Evolutionary conservation across 2,888 invertebrate genomes (phyloP), one percentile per base, ranked within the genome.

Genomic region (Cyclophora punctaria): DNA sequence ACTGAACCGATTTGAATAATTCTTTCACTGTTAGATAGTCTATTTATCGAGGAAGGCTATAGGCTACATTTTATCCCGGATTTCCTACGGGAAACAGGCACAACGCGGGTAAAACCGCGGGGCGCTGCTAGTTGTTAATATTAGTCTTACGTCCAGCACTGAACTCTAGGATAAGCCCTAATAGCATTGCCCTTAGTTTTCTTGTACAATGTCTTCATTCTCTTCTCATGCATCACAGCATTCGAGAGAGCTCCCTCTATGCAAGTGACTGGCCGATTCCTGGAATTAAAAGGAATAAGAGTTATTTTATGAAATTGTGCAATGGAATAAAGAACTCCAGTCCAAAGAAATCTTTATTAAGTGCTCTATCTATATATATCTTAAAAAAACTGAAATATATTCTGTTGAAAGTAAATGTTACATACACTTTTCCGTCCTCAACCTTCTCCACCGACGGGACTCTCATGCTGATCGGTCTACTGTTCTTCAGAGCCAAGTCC

Each of bases 231-330:
- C 52, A 90, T 80, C 5, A 91, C 90, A 1, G 87, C 90, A 67
- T 90, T 91, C 2, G 89, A 90, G 0, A 90, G 75, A 48, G 87
- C 90, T 3, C 91, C 92, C 66, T 92, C 92, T 48, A 91, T 86
- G 57, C 90, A 91, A 0, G 90, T 90, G 0, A 89, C 86, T 44
- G 90, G 90, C 0, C 90, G 84, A 53, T 79, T 75, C 53, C 87
- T 88, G 63, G 20, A 20, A 34, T 40, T 4, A 7, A 42, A 44
- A 51, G n/a, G 41, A 43, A 7, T 33, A 40, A 7, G n/a, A 5
- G 20, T 44, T 5, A 3, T n/a, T n/a, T 20, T 20, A 20, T 20
- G 20, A 20, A 20, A 20, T 1, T 20, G 20, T 20, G 20, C 20
- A 20, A 20, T 20, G 20, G 20, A 20, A 20, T 20, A 20, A 20